A percentile compares a stretch with the other conserved stretches of the same genome.
Conservation (phyloP, 1,140 invertebrate species). For the Grapholita molesta region DNA sequence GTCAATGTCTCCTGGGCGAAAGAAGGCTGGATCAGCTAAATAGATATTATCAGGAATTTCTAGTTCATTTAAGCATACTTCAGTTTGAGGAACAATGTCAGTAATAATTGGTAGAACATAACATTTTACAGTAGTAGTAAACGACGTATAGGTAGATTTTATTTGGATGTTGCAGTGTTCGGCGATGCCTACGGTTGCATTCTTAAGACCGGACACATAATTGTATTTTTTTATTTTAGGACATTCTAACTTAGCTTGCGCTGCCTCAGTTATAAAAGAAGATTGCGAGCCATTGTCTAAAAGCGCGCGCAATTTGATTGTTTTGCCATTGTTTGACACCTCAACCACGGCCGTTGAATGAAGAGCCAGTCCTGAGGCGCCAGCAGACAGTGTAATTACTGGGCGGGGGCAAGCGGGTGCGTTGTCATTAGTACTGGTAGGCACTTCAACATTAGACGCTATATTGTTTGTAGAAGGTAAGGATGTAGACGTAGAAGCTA, state of each 20-base stretch:
- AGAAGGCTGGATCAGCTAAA: not conserved
- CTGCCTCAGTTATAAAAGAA: conserved; percentile 11
- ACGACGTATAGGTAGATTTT: conserved; percentile 8
- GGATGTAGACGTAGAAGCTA: not conserved
- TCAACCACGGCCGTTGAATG: conserved; percentile 10
- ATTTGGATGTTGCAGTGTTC: conserved; percentile 19
- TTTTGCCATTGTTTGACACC: conserved; percentile 9
- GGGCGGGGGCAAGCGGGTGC: not conserved
- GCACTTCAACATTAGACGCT: not conserved
- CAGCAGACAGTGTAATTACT: conserved; percentile 7
- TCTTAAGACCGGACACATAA: conserved; percentile 22
- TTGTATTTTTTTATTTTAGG: not conserved
- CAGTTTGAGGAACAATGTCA: conserved; percentile 3
- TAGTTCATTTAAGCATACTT: not conserved
- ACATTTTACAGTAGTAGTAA: conserved; percentile 13
- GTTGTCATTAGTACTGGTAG: not conserved
- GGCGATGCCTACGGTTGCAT: conserved; percentile 17
- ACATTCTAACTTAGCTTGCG: not conserved
- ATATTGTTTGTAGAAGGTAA: too few species aligned
- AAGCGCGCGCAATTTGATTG: not conserved
- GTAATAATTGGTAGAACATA: conserved; percentile 21
- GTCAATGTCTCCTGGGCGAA: not conserved
- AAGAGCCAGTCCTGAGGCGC: conserved; percentile 4
- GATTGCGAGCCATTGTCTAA: conserved; percentile 1
- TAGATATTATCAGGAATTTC: conserved; percentile 16